phyloP scores from a whole-genome alignment of 2,888 invertebrate genomes.

The Osedax frankpressi region DNA sequence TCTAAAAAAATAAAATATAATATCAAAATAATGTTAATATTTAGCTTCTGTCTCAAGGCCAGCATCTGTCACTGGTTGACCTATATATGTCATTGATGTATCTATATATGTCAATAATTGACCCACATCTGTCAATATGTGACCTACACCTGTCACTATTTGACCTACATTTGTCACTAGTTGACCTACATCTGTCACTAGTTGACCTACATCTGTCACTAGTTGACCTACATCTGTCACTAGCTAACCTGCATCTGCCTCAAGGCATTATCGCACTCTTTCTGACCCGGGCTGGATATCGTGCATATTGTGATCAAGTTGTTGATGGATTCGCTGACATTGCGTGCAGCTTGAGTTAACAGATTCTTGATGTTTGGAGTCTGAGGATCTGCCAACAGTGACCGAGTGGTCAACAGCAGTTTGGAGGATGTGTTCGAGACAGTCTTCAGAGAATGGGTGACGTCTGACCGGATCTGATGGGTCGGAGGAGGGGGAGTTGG shows the following conservation, averaged over 20 bases:
- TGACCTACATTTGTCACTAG: too few relatives aligned
- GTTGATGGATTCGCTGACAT: constrained; percentile 83
- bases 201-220: too few relatives aligned
- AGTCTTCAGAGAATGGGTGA: constrained; percentile 54
- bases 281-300: constrained; percentile 81
- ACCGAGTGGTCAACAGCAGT: constrained; percentile 72
- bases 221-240: too few relatives aligned
- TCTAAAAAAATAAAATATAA: too few relatives aligned
- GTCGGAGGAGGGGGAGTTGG: too few relatives aligned
- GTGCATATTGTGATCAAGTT: constrained; percentile 69
- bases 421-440: constrained; percentile 76
- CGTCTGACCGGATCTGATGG: background rate
- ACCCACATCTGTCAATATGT: background rate
- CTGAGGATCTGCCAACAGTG: constrained; percentile 73
- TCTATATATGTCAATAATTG: background rate
- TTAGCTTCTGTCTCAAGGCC: too few relatives aligned
- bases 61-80: too few relatives aligned
- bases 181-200: too few relatives aligned
- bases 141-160: too few relatives aligned
- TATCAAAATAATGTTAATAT: too few relatives aligned
- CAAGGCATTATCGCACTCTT: constrained; percentile 88
- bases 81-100: too few relatives aligned
- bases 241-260: constrained; percentile 64
- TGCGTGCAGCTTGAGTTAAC: constrained; percentile 70
- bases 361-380: constrained; percentile 82